A percentile compares a stretch with the other conserved stretches of the same genome.
Evolutionary conservation across 2,888 invertebrate species (phyloP).

Genomic region (Brenthis ino): DNA sequence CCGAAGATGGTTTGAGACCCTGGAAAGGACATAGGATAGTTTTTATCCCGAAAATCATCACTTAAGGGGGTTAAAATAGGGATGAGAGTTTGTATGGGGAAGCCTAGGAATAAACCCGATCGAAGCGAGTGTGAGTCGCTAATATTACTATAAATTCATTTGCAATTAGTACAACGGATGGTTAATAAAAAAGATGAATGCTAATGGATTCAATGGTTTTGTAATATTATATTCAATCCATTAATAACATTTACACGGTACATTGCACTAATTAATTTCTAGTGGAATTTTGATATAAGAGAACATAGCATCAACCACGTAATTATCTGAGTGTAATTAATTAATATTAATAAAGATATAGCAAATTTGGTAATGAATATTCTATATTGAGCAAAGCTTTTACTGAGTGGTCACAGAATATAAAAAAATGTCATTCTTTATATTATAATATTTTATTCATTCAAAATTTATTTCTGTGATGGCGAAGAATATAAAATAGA

Average conservation of each 20-base stretch:
- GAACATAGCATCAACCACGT: constrained; percentile 7
- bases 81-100: no score
- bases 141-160: constrained; percentile 1
- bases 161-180: constrained; percentile 6
- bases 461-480: no score
- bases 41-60: no score
- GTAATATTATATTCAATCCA: constrained; percentile 6
- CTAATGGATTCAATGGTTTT: not conserved
- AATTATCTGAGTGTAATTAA: constrained; percentile 16
- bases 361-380: not conserved
- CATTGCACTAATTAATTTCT: constrained; percentile 24
- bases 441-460: no score
- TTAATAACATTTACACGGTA: constrained; percentile 9
- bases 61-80: no score
- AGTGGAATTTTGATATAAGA: constrained; percentile 14
- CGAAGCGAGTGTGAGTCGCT: no score
- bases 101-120: no score
- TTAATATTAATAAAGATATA: constrained; percentile 7
- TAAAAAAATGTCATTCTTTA: no score
- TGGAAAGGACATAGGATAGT: no score
- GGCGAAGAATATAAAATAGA: no score
- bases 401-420: no score
- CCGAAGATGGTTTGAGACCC: no score
- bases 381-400: not conserved
- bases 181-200: constrained; percentile 7